Conservation (phyloP, 2,797 vertebrate species). For the Anguilla anguilla region DNA sequence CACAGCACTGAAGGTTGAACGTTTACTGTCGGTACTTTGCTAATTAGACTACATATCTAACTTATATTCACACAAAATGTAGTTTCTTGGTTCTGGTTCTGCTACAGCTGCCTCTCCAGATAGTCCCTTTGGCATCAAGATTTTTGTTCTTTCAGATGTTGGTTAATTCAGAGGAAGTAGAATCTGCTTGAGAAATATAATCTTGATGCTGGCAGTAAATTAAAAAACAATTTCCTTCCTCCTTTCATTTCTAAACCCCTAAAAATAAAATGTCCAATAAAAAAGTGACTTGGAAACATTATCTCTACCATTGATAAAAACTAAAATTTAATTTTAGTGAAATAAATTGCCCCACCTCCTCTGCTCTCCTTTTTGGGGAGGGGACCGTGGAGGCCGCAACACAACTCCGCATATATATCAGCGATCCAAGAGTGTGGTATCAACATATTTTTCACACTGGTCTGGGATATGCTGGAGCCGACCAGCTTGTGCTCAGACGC, state of each 20-base stretch:
- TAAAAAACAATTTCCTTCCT: background rate
- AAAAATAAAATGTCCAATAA: background rate
- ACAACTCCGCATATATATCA: background rate
- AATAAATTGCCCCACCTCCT: too few relatives aligned
- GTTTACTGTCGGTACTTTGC: background rate
- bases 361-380: too few relatives aligned
- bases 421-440: background rate
- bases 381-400: too few relatives aligned
- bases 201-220: background rate
- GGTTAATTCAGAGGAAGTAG: background rate
- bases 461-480: slow-evolving; percentile 50
- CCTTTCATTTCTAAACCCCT: background rate
- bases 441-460: background rate
- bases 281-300: background rate
- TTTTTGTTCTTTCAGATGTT: background rate
- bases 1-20: background rate
- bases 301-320: background rate
- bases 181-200: background rate
- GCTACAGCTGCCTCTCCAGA: background rate
- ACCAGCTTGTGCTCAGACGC: slow-evolving; percentile 21
- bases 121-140: background rate
- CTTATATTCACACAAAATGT: background rate
- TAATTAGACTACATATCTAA: background rate
- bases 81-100: background rate
- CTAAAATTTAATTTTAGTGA: too few relatives aligned